Evolutionary conservation across 2,113 vertebrate genomes (phyloP), one percentile per base, ranked within the genome.

Genomic region (Lipophrys pholis): DNA sequence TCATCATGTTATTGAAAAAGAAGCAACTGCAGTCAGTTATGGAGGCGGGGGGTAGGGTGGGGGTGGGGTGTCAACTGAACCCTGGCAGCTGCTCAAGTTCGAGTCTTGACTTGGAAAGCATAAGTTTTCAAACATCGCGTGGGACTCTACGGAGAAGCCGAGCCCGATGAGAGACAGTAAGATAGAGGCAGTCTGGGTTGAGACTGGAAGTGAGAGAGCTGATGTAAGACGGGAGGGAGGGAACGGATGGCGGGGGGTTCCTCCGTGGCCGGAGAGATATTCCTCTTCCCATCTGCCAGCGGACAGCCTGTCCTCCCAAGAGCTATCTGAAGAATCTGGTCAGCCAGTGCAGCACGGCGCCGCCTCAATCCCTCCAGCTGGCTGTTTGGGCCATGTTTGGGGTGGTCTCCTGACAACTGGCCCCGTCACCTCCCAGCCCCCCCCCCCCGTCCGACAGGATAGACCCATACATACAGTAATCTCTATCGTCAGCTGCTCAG

Each of bases 321-420:
- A 93, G 87, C 84, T 91, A 92, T 91, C 88, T 80, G 65, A 92
- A 89, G 89, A 93, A 93, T 93, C 87, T 90, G 85, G 84, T 87
- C 84, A 74, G 84, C 83, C 84, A 81, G 83, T 90, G 86, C 87
- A 89, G 91, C 90, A 91, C 84, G 89, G 90, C 88, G 85, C 91
- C 91, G 87, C 75, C 84, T 84, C 86, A 89, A 91, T 91, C 90
- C 88, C 77, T 86, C 87, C 90, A 90, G 87, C 89, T 90, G 91
- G 87, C 71, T 93, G 87, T 90, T 91, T 92, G 85, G 86, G 82
- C 86, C 84, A 66, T 91, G 89, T 90, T 91, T 92, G 79, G 86
- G 87, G 86, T 89, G 83, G 87, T 91, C 89, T 89, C 89, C 73
- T 90, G 90, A 92, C 90, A 93, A 92, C 90, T 93, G 90, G 71